phyloP scores from a whole-genome alignment of 2,113 vertebrate species.

The Anhinga anhinga region DNA sequence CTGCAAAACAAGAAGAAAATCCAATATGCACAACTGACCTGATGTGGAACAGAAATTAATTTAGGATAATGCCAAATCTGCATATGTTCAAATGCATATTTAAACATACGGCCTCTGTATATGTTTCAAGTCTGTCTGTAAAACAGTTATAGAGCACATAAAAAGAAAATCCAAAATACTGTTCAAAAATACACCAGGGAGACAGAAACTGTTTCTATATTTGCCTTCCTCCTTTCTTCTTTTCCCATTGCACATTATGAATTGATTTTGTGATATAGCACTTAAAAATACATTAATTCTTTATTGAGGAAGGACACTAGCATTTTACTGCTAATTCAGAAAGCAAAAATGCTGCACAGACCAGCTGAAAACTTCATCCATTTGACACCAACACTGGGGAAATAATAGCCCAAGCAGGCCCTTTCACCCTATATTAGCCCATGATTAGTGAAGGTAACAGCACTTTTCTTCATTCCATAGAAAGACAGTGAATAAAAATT shows the following conservation, averaged over 20 bases:
- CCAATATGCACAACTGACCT: neutral
- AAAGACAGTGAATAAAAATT: neutral
- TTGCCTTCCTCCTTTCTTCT: neutral
- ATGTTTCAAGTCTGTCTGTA: neutral
- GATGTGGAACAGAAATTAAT: neutral
- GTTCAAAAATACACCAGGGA: neutral
- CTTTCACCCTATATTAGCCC: neutral
- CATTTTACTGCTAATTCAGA: neutral
- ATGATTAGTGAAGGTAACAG: neutral
- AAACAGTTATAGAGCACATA: neutral
- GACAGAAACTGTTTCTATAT: neutral
- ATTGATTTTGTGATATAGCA: neutral
- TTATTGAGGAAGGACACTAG: neutral
- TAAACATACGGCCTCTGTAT: neutral
- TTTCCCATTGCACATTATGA: neutral
- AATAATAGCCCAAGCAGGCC: neutral
- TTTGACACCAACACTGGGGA: neutral
- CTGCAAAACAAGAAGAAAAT: neutral
- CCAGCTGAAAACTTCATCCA: neutral
- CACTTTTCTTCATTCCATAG: neutral
- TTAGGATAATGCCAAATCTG: neutral
- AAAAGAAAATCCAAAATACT: neutral
- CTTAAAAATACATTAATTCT: neutral
- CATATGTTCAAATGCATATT: neutral
- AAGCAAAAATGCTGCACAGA: neutral